A percentile compares a stretch with the other conserved stretches of the same genome.
phyloP scores from a whole-genome alignment of 1,140 invertebrate species.

The Papilio xuthus region DNA sequence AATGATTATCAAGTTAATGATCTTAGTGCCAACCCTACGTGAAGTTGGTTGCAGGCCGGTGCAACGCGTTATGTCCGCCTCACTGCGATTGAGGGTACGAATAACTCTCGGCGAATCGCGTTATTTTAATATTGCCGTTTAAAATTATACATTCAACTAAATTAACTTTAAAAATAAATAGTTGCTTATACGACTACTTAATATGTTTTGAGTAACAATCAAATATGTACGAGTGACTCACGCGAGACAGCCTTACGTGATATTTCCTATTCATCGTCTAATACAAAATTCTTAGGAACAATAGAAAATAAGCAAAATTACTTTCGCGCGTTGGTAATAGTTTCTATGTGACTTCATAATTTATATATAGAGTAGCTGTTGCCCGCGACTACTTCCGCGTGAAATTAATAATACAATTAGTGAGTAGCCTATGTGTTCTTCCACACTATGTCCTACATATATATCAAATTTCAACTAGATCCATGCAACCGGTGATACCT shows the following conservation, averaged over 20 bases:
- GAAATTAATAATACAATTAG: too few relatives aligned
- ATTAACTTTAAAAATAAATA: neutral
- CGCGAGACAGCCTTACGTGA: neutral
- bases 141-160: slow-evolving; percentile 21
- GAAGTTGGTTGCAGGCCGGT: slow-evolving; percentile 49
- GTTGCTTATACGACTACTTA: neutral
- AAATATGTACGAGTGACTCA: neutral
- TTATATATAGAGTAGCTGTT: too few relatives aligned
- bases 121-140: slow-evolving; percentile 23
- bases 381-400: too few relatives aligned
- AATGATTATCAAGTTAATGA: neutral
- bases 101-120: slow-evolving; percentile 13
- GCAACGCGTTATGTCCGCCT: slow-evolving; percentile 39
- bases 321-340: too few relatives aligned
- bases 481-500: too few relatives aligned
- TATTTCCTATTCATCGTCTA: neutral
- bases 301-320: too few relatives aligned
- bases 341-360: neutral
- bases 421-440: too few relatives aligned
- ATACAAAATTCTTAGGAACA: too few relatives aligned
- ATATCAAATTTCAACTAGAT: too few relatives aligned
- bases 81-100: slow-evolving; percentile 20
- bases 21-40: neutral
- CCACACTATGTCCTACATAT: too few relatives aligned
- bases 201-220: neutral